Evolutionary conservation across 2,797 vertebrate genomes (phyloP), one percentile per base, ranked within the genome.

Genomic region (Sebastiscus albofasciatus): DNA sequence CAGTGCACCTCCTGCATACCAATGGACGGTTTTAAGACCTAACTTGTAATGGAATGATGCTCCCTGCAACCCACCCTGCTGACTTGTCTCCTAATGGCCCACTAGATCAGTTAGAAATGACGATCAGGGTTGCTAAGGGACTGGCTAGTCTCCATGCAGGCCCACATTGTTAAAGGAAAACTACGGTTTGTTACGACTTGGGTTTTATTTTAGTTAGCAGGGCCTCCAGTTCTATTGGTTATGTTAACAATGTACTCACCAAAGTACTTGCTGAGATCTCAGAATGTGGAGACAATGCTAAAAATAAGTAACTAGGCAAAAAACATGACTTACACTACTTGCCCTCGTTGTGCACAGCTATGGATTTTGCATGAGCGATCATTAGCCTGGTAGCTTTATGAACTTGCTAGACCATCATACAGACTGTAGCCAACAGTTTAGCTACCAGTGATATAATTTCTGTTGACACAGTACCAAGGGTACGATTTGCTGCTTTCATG

Each of bases 1-100:
- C 66, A 6, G 70, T 34, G 77, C 56, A 22, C 70, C 82, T 71
- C 67, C 75, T 84, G 93, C 90, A 94, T 95, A 84, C 77, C 87
- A 93, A 93, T 89, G 52, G 55, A 34, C 27, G 77, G n/a, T 34
- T 89, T 86, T 87, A 69, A 82, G 77, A 82, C 46, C 29, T 72
- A 42, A 76, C 84, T 80, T 87, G 67, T 88, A 89, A 89, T 87
- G 67, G 67, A 82, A 72, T 24, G 73, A 83, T 86, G 73, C 80
- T 83, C 67, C 29, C 34, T 77, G 24, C 34, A 56, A 29, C 62
- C 66, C 77, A 49, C 72, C 36, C 49, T 60, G 71, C 66, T 75
- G 39, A 75, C 78, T 52, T 49, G 29, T 74, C 69, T 77, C 39
- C 64, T 80, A 77, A 91, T 84, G 73, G 70, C n/a, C 55, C 46